Conservation (phyloP, 2,888 invertebrate genomes). For the Cheilosia grossa region DNA sequence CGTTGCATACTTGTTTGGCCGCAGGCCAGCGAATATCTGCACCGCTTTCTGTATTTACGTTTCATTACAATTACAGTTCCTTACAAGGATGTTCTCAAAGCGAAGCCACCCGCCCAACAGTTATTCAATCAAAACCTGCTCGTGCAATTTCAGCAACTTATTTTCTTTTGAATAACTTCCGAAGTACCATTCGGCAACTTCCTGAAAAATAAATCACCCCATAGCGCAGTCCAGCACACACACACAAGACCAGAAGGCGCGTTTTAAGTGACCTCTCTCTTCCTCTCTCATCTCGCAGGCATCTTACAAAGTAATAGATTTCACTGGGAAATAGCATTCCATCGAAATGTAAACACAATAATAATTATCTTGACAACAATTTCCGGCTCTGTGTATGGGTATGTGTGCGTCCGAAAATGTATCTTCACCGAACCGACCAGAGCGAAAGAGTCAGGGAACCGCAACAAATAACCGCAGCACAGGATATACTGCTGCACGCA, state of each 20-base stretch:
- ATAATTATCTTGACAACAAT: conserved; percentile 84
- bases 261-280: conserved; percentile 7
- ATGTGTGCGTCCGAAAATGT: conserved; percentile 15
- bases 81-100: neutral
- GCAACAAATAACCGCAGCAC: conserved; percentile 66
- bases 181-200: conserved; percentile 54
- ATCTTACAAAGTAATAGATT: conserved; percentile 62
- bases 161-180: conserved; percentile 66
- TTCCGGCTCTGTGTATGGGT: conserved; percentile 79
- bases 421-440: neutral
- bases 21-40: neutral
- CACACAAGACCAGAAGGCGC: neutral
- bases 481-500: conserved; percentile 71
- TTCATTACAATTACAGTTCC: conserved; percentile 20
- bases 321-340: conserved; percentile 60
- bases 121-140: conserved; percentile 54
- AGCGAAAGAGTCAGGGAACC: conserved; percentile 46
- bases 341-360: conserved; percentile 78
- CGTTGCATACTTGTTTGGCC: conserved; percentile 19
- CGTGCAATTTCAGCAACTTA: conserved; percentile 53
- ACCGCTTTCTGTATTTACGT: conserved; percentile 13
- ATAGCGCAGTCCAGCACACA: neutral
- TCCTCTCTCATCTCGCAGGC: neutral
- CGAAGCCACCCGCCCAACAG: conserved; percentile 4
- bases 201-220: conserved; percentile 72